Evolutionary conservation across 2,113 vertebrate species (phyloP).

Genomic region (Dromaius novaehollandiae): DNA sequence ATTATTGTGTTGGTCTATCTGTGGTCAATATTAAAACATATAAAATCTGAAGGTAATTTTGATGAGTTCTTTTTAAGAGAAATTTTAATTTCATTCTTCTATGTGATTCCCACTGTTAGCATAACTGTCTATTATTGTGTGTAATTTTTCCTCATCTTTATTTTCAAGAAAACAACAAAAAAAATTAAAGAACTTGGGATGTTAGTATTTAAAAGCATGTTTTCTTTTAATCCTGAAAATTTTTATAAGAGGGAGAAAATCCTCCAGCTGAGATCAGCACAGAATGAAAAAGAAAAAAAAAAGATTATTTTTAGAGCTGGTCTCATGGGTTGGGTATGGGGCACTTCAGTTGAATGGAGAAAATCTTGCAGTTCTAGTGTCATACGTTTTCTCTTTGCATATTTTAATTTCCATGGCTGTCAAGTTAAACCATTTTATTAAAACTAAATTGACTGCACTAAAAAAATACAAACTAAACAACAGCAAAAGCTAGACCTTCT

Average conservation of each 20-base stretch:
- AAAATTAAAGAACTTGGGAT: neutral
- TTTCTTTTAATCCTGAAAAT: neutral
- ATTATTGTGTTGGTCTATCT: neutral
- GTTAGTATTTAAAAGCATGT: neutral
- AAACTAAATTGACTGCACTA: neutral
- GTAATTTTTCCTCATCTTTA: neutral
- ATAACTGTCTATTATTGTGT: neutral
- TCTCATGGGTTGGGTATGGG: neutral
- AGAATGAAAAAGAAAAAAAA: neutral
- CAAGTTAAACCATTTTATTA: neutral
- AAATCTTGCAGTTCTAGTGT: neutral
- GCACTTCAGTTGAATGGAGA: neutral
- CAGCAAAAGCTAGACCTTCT: neutral
- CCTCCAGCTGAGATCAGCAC: accelerated
- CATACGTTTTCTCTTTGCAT: neutral
- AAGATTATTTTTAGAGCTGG: neutral
- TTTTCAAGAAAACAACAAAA: neutral
- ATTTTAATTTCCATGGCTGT: neutral
- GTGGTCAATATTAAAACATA: neutral
- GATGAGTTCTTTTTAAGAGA: neutral
- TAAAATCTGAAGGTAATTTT: neutral
- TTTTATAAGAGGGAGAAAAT: neutral
- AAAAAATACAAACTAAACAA: neutral
- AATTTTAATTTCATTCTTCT: neutral
- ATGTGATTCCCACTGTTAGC: neutral